Evolutionary conservation across 2,113 vertebrate genomes (phyloP).

Genomic region (Misgurnus mizolepis): DNA sequence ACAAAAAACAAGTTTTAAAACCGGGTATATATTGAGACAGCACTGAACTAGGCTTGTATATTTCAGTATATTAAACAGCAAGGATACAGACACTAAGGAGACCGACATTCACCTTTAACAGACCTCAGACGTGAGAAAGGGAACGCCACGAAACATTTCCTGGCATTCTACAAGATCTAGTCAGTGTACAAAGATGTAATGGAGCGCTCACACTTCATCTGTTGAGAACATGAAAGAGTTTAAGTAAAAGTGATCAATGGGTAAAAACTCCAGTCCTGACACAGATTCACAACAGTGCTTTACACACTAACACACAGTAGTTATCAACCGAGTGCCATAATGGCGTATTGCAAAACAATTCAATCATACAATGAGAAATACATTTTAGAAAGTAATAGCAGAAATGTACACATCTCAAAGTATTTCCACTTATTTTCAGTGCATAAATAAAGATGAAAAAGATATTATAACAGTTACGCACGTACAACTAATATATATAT

Average conservation of each 20-base stretch:
- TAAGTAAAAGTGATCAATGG: slow-evolving; percentile 26
- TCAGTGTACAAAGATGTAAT: slow-evolving; percentile 14
- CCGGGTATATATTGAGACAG: slow-evolving; percentile 42
- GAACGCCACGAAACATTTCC: background rate
- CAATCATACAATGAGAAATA: background rate
- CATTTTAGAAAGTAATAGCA: slow-evolving; percentile 3
- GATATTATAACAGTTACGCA: slow-evolving; percentile 30
- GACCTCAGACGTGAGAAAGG: background rate
- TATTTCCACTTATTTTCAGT: slow-evolving; percentile 57
- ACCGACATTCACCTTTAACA: background rate
- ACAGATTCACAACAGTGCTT: slow-evolving; percentile 79
- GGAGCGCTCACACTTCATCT: slow-evolving; percentile 12
- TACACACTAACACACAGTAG: slow-evolving; percentile 63
- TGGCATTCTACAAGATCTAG: slow-evolving; percentile 2
- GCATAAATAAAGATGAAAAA: slow-evolving; percentile 51
- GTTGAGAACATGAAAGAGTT: slow-evolving; percentile 2
- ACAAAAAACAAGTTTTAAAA: slow-evolving; percentile 10
- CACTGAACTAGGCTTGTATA: slow-evolving; percentile 63
- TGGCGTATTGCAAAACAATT: slow-evolving; percentile 5
- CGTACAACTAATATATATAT: slow-evolving; percentile 35
- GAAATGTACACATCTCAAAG: slow-evolving; percentile 22
- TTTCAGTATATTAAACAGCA: slow-evolving; percentile 12
- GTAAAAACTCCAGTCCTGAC: slow-evolving; percentile 75
- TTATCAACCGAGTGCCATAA: slow-evolving; percentile 57
- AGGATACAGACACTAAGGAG: background rate